Conservation (phyloP, 2,888 invertebrate genomes). For the Danaus chrysippus region DNA sequence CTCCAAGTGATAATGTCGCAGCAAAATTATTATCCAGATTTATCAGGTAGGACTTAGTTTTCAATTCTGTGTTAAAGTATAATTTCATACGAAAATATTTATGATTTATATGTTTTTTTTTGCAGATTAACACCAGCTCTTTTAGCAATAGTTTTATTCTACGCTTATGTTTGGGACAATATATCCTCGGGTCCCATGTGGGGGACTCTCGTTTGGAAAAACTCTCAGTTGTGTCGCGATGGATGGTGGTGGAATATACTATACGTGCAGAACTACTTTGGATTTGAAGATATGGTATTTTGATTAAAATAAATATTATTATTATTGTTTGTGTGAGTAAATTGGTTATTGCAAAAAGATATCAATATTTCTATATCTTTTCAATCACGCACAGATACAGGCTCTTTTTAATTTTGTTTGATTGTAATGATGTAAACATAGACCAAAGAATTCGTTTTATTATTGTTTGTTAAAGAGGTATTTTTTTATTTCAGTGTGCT, state of each 20-base stretch:
- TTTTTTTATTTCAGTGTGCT: conserved; percentile 80
- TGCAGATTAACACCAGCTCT: conserved; percentile 82
- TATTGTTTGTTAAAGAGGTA: not conserved
- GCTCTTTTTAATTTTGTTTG: too few relatives aligned
- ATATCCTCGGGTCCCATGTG: conserved; percentile 83
- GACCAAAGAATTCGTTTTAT: not conserved
- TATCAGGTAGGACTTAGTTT: conserved; percentile 67
- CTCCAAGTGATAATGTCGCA: conserved; percentile 73
- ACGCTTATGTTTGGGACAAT: conserved; percentile 83
- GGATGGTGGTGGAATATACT: conserved; percentile 84
- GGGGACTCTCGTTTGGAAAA: conserved; percentile 81
- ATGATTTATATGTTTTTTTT: not conserved
- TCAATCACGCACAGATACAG: too few relatives aligned
- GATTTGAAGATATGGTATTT: conserved; percentile 83
- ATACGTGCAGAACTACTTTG: conserved; percentile 83
- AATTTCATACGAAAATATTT: not conserved
- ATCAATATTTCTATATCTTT: too few relatives aligned
- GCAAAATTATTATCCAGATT: conserved; percentile 81
- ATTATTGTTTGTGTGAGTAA: too few relatives aligned
- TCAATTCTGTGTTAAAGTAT: not conserved
- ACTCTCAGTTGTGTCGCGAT: conserved; percentile 81
- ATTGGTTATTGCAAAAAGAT: too few relatives aligned
- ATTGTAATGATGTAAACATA: too few relatives aligned
- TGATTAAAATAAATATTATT: not conserved
- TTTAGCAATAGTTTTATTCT: conserved; percentile 81